phyloP scores from a whole-genome alignment of 2,888 invertebrate genomes.

The Plutella xylostella region DNA sequence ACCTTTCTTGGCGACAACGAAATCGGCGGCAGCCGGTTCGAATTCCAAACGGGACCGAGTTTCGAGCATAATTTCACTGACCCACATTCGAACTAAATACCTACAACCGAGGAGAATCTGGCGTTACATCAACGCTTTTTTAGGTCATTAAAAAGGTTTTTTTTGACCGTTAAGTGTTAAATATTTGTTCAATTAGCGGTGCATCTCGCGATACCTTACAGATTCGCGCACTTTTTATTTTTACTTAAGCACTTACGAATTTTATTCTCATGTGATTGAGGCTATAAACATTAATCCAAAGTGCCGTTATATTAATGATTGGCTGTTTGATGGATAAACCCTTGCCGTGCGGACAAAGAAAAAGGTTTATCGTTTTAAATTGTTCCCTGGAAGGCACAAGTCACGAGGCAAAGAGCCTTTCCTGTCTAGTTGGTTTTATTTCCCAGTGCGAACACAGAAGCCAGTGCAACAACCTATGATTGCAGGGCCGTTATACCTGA shows the following conservation, averaged over 20 bases:
- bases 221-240: no score
- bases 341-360: neutral
- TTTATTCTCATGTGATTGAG: no score
- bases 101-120: neutral
- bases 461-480: conserved; percentile 70
- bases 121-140: neutral
- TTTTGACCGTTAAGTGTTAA: no score
- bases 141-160: neutral
- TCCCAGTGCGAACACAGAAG: conserved; percentile 41
- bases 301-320: no score
- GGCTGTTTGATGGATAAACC: no score
- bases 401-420: neutral
- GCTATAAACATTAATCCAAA: no score
- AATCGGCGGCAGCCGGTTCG: conserved; percentile 57
- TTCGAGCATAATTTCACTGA: conserved; percentile 65
- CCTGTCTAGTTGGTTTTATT: conserved; percentile 38
- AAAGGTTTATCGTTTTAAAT: no score
- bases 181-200: no score
- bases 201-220: no score
- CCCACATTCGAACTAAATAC: conserved; percentile 37
- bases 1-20: no score
- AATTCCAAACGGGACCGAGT: conserved; percentile 64
- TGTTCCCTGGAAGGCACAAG: neutral
- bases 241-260: no score
- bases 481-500: conserved; percentile 66